phyloP scores from a whole-genome alignment of 1,140 invertebrate species.

The Trinorchestia longiramus region DNA sequence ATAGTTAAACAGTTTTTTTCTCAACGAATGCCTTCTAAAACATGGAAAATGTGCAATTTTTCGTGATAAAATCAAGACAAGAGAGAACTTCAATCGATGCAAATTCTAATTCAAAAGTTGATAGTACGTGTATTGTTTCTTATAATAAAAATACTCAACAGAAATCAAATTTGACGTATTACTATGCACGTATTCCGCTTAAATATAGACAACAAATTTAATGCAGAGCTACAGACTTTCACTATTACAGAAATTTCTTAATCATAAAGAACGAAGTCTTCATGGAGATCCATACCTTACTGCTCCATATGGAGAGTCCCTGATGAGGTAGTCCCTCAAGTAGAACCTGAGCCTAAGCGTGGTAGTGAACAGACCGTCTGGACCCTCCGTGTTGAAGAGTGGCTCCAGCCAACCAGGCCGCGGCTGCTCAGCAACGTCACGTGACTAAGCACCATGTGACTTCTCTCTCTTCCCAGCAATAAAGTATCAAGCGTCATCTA shows the following conservation, averaged over 20 bases:
- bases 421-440: neutral
- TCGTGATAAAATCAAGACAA: too few relatives aligned
- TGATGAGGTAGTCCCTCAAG: neutral
- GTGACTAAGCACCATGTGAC: neutral
- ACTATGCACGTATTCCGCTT: neutral
- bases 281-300: neutral
- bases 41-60: too few relatives aligned
- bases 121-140: neutral
- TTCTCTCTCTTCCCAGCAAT: neutral
- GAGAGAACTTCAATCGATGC: too few relatives aligned
- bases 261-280: neutral
- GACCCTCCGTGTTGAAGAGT: neutral
- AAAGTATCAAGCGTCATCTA: neutral
- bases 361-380: neutral
- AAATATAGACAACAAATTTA: neutral
- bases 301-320: neutral
- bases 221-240: neutral
- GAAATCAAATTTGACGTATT: neutral
- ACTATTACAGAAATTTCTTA: neutral
- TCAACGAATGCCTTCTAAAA: too few relatives aligned
- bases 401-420: slow-evolving; percentile 34
- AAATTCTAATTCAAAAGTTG: neutral
- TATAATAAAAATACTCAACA: neutral
- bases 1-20: too few relatives aligned
- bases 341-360: slow-evolving; percentile 12